Percentiles rank a stretch among this genome's conserved stretches.
These are phyloP conservation scores for Polia nebulosa DNA, from an alignment of 2,888 invertebrate species.

Conservation along the genomic window DNA sequence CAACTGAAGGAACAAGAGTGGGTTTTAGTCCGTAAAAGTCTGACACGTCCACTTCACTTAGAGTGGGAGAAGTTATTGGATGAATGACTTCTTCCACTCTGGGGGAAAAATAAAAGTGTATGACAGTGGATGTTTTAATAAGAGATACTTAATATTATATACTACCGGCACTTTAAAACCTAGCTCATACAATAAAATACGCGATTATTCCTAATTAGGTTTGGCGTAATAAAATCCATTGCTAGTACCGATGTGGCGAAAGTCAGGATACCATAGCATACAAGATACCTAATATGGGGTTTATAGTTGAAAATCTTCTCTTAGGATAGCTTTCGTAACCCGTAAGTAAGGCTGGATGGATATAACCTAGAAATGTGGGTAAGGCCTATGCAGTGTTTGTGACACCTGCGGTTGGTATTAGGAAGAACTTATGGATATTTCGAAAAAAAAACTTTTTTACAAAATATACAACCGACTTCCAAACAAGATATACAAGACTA, in stretches of 20 bases:
- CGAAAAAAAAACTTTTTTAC: too few relatives aligned
- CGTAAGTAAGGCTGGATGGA: constrained; percentile 23
- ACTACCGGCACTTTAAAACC: background rate
- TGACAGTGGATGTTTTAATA: too few relatives aligned
- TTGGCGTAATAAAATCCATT: constrained; percentile 3
- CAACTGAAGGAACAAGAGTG: too few relatives aligned
- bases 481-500: too few relatives aligned
- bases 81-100: too few relatives aligned
- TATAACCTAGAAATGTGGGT: constrained; percentile 14
- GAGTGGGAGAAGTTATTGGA: too few relatives aligned
- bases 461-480: too few relatives aligned
- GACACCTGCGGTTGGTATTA: background rate
- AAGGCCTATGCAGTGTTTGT: too few relatives aligned
- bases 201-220: background rate
- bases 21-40: too few relatives aligned
- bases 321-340: constrained; percentile 21
- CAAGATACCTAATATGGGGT: constrained; percentile 34
- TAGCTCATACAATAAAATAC: background rate
- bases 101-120: too few relatives aligned
- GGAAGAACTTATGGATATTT: background rate
- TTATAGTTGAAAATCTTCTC: constrained; percentile 35
- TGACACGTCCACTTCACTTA: too few relatives aligned
- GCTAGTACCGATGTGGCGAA: constrained; percentile 10
- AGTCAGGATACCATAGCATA: constrained; percentile 14
- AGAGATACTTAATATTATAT: too few relatives aligned